Percentiles rank a stretch among this genome's conserved stretches.
phyloP scores from a whole-genome alignment of 2,113 vertebrate genomes.

The Corvus hawaiiensis region DNA sequence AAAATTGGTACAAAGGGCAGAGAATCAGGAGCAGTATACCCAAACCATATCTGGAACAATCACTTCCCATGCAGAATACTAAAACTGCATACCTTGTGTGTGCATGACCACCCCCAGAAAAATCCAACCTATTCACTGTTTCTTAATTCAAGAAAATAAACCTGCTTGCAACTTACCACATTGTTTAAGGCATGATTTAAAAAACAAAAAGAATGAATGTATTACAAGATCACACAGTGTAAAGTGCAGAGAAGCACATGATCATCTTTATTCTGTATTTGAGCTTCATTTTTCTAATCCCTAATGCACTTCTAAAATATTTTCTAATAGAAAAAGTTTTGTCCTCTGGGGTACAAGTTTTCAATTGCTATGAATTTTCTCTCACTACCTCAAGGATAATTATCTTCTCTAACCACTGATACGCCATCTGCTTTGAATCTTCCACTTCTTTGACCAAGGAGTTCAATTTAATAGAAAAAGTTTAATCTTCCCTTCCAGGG shows the following conservation, averaged over 20 bases:
- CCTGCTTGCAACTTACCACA: background rate
- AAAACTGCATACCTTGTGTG: background rate
- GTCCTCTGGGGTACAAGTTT: conserved; percentile 4
- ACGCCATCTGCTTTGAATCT: background rate
- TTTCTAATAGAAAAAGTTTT: background rate
- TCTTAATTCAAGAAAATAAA: background rate
- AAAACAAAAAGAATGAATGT: background rate
- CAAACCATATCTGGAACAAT: background rate
- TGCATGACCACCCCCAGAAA: background rate
- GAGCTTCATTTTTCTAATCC: background rate
- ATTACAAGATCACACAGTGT: background rate
- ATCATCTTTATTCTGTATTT: background rate
- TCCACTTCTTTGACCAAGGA: background rate
- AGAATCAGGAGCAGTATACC: background rate
- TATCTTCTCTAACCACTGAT: background rate
- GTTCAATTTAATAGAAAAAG: background rate
- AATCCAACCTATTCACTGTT: background rate
- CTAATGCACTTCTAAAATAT: background rate
- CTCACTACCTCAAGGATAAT: background rate
- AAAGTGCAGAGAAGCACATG: background rate
- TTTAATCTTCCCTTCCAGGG: background rate
- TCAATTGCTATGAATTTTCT: background rate
- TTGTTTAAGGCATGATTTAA: background rate
- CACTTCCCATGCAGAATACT: background rate
- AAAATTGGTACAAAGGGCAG: background rate